Percentiles rank a stretch among this genome's conserved stretches.
phyloP scores from a whole-genome alignment of 2,888 invertebrate genomes.

The Pyrrhosoma nymphula region DNA sequence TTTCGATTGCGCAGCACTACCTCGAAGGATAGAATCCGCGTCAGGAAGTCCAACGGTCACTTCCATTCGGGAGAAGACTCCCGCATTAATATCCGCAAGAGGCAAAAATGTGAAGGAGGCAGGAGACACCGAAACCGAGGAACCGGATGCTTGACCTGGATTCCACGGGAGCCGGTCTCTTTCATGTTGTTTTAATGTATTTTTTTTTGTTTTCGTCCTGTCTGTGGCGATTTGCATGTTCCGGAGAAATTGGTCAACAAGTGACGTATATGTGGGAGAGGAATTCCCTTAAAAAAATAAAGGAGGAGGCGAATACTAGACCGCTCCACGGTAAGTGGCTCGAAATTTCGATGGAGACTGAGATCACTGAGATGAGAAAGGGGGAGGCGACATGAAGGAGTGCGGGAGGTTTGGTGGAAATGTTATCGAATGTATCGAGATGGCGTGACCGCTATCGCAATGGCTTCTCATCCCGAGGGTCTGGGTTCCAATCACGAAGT shows the following conservation, averaged over 20 bases:
- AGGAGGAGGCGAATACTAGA: not conserved
- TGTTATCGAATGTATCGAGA: too few relatives aligned
- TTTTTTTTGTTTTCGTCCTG: not conserved
- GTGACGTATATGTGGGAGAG: not conserved
- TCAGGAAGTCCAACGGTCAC: not conserved
- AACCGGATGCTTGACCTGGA: constrained; percentile 22
- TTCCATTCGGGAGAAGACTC: not conserved
- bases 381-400: too few relatives aligned
- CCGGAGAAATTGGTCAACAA: not conserved
- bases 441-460: too few relatives aligned
- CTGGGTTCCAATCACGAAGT: too few relatives aligned
- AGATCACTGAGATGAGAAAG: too few relatives aligned
- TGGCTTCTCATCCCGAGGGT: too few relatives aligned
- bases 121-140: not conserved
- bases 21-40: too few relatives aligned
- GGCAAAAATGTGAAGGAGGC: not conserved
- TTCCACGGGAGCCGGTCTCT: not conserved
- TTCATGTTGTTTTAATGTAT: not conserved
- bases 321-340: too few relatives aligned
- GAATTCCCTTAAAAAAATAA: not conserved
- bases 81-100: not conserved
- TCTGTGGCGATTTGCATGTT: not conserved
- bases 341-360: too few relatives aligned
- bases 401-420: too few relatives aligned
- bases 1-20: too few relatives aligned